Evolutionary conservation across 2,888 invertebrate genomes (phyloP).

Genomic region (Aquatica leii): DNA sequence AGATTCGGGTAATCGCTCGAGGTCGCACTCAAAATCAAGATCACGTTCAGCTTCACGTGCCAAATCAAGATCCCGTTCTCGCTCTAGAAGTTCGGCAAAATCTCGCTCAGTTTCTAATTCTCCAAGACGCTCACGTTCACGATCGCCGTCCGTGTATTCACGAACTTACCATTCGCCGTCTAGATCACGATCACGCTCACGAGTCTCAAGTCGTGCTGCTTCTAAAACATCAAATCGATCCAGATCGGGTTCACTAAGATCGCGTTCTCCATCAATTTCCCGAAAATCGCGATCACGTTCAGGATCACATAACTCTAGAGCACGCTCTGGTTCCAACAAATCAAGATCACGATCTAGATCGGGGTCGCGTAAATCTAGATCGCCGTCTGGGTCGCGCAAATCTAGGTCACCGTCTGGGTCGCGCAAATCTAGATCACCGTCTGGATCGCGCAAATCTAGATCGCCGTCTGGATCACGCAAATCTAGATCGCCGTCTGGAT

Average conservation of each 20-base stretch:
- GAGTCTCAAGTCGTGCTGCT: constrained; percentile 43
- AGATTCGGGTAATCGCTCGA: constrained; percentile 34
- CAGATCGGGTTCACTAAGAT: constrained; percentile 21
- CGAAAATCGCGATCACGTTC: constrained; percentile 29
- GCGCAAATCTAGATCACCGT: constrained; percentile 48
- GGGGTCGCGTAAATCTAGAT: constrained; percentile 47
- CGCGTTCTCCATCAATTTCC: constrained; percentile 44
- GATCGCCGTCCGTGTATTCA: constrained; percentile 27
- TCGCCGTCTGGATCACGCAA: constrained; percentile 41
- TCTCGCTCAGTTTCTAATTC: constrained; percentile 47
- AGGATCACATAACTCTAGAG: constrained; percentile 43
- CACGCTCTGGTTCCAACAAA: constrained; percentile 49
- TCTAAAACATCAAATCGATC: constrained; percentile 22
- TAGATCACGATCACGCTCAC: constrained; percentile 47
- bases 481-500: constrained; percentile 45
- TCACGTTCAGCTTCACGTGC: constrained; percentile 48
- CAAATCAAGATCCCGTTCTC: constrained; percentile 54
- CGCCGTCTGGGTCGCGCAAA: constrained; percentile 43
- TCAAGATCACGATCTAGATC: constrained; percentile 49
- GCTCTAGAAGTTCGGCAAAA: constrained; percentile 43
- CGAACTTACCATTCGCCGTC: constrained; percentile 19
- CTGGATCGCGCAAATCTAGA: constrained; percentile 44
- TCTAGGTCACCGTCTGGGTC: constrained; percentile 48
- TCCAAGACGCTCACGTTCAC: constrained; percentile 45
- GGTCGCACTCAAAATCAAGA: constrained; percentile 44